Evolutionary conservation across 2,113 vertebrate species (phyloP), one percentile per base, ranked within the genome.

Genomic region (Megalops atlanticus): DNA sequence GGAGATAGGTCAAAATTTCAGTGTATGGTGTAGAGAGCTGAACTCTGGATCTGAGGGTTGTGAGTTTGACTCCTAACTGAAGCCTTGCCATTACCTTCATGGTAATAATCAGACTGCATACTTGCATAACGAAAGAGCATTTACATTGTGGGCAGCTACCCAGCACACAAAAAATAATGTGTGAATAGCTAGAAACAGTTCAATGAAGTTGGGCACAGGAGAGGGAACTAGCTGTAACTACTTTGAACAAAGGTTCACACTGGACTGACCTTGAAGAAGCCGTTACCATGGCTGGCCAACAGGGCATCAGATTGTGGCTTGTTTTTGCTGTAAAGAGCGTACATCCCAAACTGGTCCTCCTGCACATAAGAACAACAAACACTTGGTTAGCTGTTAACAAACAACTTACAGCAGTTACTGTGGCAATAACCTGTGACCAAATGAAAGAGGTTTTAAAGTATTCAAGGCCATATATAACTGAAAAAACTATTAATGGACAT

Each of bases 251-350:
- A 0, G 35, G 16, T 71, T 35, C 15, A 74, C 40, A 3, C 11
- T 10, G 18, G n/a, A 71, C 89, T 76, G 89, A 96, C 96, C 94
- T 94, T 95, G 84, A 96, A 96, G 91, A 96, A 97, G 43, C 89
- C 84, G 18, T 95, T 95, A 36, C 95, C 95, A 0, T 94, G 94
- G 90, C 95, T 94, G 82, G 89, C 88, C 84, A 97, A 93, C 82
- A 96, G 88, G 16, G 89, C 52, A 15, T 97, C 95, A 0, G 95
- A 96, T 85, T 91, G 93, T 0, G 96, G 96, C 86, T 96, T 96
- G 90, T 97, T 96, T 90, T 96, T 96, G 91, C 95, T 97, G 89
- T 96, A 96, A 38, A 96, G 90, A 0, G 94, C 95, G 69, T 96
- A 96, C 93, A 96, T 92, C 80, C 94, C 94, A 87, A 96, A 96